A percentile compares a stretch with the other conserved stretches of the same genome.
These are phyloP conservation scores for Erpobdella octoculata DNA, from an alignment of 2,888 invertebrate species.

Conservation along the genomic window DNA sequence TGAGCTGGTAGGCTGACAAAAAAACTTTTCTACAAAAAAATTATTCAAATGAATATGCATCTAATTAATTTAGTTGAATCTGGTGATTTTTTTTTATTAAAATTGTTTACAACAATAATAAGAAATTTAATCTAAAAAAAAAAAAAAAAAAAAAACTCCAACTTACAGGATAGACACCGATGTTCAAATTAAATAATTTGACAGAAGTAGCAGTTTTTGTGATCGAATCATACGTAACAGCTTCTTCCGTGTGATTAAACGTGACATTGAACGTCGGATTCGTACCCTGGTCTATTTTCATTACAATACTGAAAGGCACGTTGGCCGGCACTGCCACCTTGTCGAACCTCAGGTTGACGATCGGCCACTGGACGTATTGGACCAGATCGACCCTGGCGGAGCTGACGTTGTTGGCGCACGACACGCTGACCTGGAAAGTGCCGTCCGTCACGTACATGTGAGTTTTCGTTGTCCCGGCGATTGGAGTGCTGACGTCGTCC, in stretches of 20 bases:
- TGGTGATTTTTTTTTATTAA: too few relatives aligned
- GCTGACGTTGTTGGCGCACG: constrained; percentile 39
- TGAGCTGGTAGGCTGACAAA: too few relatives aligned
- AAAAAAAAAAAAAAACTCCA: not conserved
- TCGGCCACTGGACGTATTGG: constrained; percentile 40
- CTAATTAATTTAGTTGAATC: too few relatives aligned
- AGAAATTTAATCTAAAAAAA: too few relatives aligned
- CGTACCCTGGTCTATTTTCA: constrained; percentile 29
- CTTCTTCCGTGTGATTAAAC: constrained; percentile 4
- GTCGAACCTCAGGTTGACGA: constrained; percentile 39
- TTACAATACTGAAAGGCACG: constrained; percentile 20
- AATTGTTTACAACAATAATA: too few relatives aligned
- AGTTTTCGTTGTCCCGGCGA: not conserved
- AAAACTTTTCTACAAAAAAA: too few relatives aligned
- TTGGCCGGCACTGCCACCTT: not conserved
- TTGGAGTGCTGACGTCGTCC: constrained; percentile 16
- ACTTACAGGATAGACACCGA: constrained; percentile 11
- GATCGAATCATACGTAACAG: constrained; percentile 16
- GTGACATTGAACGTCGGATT: constrained; percentile 29
- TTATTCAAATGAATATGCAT: too few relatives aligned
- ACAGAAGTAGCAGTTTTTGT: constrained; percentile 8
- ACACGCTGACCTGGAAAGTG: constrained; percentile 39
- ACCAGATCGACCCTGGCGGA: not conserved
- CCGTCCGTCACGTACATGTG: constrained; percentile 39
- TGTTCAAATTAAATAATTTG: constrained; percentile 3